phyloP scores from a whole-genome alignment of 2,888 invertebrate species.

The Metallyticus violacea region DNA sequence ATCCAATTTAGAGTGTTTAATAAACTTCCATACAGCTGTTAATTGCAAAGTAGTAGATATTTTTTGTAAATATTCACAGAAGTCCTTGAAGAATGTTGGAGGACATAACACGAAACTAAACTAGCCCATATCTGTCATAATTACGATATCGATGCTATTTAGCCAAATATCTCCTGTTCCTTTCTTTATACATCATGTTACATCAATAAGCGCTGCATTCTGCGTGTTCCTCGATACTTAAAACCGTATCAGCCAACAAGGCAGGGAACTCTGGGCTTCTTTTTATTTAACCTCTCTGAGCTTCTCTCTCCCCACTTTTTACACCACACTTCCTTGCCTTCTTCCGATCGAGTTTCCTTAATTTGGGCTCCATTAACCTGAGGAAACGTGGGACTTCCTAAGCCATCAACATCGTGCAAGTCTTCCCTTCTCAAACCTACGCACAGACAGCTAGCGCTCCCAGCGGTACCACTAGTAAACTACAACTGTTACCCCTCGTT shows the following conservation, averaged over 20 bases:
- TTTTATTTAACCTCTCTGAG: background rate
- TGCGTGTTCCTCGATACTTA: background rate
- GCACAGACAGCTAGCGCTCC: constrained; percentile 1
- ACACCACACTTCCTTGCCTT: constrained; percentile 2
- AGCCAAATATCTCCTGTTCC: too few species aligned
- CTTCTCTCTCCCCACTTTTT: background rate
- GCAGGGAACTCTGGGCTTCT: background rate
- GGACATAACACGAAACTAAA: too few species aligned
- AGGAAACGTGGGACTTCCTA: constrained; percentile 17
- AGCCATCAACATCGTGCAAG: background rate
- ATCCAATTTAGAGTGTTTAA: too few species aligned
- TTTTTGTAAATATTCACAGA: too few species aligned
- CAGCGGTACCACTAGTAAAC: background rate
- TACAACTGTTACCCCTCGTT: background rate
- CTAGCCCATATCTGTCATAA: too few species aligned
- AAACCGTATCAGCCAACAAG: background rate
- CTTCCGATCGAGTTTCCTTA: constrained; percentile 20
- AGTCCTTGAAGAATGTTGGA: too few species aligned
- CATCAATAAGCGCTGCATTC: background rate
- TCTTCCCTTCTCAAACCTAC: background rate
- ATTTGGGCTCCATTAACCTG: constrained; percentile 22
- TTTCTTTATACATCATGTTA: too few species aligned
- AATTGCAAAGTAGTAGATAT: too few species aligned
- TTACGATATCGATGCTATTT: too few species aligned
- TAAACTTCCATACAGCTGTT: too few species aligned